Base-by-base conservation (phyloP, 2,888 invertebrate species). In the Saturnia pavonia region DNA sequence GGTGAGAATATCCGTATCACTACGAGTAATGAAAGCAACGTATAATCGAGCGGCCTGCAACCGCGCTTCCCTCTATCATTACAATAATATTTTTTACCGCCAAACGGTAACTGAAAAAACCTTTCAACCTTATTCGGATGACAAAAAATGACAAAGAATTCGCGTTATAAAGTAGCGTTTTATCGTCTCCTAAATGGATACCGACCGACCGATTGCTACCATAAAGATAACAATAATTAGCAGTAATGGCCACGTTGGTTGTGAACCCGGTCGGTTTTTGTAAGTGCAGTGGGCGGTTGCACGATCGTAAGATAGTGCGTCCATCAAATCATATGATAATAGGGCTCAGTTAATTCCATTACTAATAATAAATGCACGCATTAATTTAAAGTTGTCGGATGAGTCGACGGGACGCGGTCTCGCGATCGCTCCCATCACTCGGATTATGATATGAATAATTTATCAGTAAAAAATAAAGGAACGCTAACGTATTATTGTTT, bases 321-420 rank as follows among this genome's bases (percentile, higher is more conserved):
- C 92, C 92, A 93, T 94, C 94, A 94, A 91, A 92, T 91, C 91
- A 88, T 91, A 94, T 92, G 94, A 93, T 93, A 94, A 94, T 93
- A 93, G 92, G 91, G 81, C 88, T 85, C 89, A 83, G 93, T 93
- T 94, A 93, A 93, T 94, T 93, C 94, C 92, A 92, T 92, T 92
- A 91, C 89, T 90, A 92, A 92, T 94, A 92, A 92, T 93, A 94
- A 94, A 94, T 92, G 93, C 92, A 89, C 88, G 93, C 89, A 94
- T 94, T 94, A 93, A 92, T 91, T 92, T 91, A 91, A 89, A 90
- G 88, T 91, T 88, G 92, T 91, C 91, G 88, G 91, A 91, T 91
- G 93, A 92, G 90, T 92, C 91, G 91, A 85, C 91, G 88, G 89
- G 89, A 90, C 87, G 88, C 78, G 78, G 85, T 75, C 82, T 78